These are phyloP conservation scores for Marasmarcha lunaedactyla DNA, from an alignment of 2,888 invertebrate genomes.

Conservation along the genomic window DNA sequence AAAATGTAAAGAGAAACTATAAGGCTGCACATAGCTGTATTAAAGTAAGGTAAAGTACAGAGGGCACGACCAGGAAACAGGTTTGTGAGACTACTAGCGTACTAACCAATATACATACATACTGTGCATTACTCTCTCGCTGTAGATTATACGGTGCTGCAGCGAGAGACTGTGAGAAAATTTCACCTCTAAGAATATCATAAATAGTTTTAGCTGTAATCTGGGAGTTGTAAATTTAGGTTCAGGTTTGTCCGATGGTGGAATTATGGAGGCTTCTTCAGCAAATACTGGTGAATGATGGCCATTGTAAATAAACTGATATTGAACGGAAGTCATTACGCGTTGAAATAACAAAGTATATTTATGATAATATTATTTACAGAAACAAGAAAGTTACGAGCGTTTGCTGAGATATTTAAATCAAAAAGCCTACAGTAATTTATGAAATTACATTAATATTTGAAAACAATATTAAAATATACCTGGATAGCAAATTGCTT, in stretches of 20 bases:
- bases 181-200: conserved; percentile 50
- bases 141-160: conserved; percentile 46
- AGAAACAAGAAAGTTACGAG: too few relatives aligned
- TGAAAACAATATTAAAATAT: neutral
- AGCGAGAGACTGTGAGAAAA: conserved; percentile 51
- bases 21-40: conserved; percentile 35
- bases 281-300: too few relatives aligned
- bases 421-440: too few relatives aligned
- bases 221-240: conserved; percentile 3
- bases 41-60: conserved; percentile 44
- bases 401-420: too few relatives aligned
- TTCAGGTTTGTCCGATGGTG: neutral
- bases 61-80: conserved; percentile 59
- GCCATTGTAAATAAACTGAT: too few relatives aligned
- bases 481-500: neutral
- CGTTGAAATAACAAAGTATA: too few relatives aligned
- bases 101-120: conserved; percentile 64
- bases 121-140: conserved; percentile 50
- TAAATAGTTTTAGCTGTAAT: conserved; percentile 23
- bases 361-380: too few relatives aligned
- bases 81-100: conserved; percentile 58
- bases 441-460: too few relatives aligned
- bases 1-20: conserved; percentile 57
- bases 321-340: too few relatives aligned
- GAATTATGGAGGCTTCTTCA: neutral